Conservation (phyloP, 2,797 vertebrate species). For the Lagorchestes hirsutus region DNA sequence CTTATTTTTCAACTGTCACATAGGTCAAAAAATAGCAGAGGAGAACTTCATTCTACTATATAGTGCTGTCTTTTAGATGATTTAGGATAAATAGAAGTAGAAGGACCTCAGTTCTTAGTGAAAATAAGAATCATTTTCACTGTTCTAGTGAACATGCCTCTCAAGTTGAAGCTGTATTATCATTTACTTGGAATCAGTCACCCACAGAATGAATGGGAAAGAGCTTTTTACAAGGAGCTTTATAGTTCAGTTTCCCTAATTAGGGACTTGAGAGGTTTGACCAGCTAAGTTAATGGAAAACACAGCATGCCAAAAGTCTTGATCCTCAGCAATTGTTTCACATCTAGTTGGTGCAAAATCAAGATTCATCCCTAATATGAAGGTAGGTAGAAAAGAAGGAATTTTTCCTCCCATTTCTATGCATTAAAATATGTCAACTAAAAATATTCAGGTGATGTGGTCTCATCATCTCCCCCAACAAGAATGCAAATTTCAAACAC, state of each 20-base stretch:
- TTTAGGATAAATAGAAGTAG: neutral
- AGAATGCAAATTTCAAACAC: neutral
- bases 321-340: neutral
- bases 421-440: neutral
- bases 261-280: conserved; percentile 9
- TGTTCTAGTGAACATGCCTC: neutral
- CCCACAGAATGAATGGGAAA: neutral
- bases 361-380: neutral
- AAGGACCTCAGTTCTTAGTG: neutral
- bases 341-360: neutral
- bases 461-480: neutral
- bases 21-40: neutral
- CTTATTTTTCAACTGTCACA: too few species aligned
- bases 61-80: neutral
- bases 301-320: neutral
- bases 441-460: conserved; percentile 17
- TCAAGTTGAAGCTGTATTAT: neutral
- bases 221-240: neutral
- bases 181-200: neutral
- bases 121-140: conserved; percentile 1
- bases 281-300: neutral
- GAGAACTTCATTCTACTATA: neutral
- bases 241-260: conserved; percentile 16
- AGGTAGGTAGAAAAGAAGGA: neutral
- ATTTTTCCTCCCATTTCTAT: neutral